Percentiles rank a stretch among this genome's conserved stretches.
Evolutionary conservation across 1,140 invertebrate species (phyloP).

Genomic region (Hesperophylax magnus): DNA sequence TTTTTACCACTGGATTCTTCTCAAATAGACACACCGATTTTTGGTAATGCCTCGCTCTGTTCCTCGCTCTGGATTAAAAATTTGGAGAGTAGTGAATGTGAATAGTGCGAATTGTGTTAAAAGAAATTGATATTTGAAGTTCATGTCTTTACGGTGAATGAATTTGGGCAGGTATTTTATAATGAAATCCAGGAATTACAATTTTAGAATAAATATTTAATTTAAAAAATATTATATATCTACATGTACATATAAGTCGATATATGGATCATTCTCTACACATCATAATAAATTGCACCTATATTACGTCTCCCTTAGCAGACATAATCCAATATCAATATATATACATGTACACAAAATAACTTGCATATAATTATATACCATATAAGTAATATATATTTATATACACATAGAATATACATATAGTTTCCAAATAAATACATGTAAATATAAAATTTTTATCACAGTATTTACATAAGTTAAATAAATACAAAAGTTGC

Average conservation of each 20-base stretch:
- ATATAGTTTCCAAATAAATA: constrained; percentile 19
- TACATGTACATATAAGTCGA: not conserved
- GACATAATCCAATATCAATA: not conserved
- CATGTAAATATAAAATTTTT: constrained; percentile 38
- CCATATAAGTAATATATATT: not conserved
- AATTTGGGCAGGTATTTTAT: too few relatives aligned
- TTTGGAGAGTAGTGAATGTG: too few relatives aligned
- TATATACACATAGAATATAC: not conserved
- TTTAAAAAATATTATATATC: constrained; percentile 38
- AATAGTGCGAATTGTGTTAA: too few relatives aligned
- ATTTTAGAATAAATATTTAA: constrained; percentile 27
- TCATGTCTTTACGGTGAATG: too few relatives aligned
- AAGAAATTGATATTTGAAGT: too few relatives aligned
- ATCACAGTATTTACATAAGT: constrained; percentile 49
- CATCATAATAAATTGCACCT: constrained; percentile 52
- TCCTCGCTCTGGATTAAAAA: too few relatives aligned
- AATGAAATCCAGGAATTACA: not conserved
- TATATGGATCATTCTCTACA: not conserved
- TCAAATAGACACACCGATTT: too few relatives aligned
- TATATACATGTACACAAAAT: constrained; percentile 21
- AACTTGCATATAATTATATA: constrained; percentile 8
- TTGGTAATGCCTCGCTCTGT: too few relatives aligned
- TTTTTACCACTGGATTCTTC: too few relatives aligned
- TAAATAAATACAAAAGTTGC: constrained; percentile 7
- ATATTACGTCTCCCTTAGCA: constrained; percentile 55